phyloP scores from a whole-genome alignment of 2,797 vertebrate genomes.

The Lacerta bilineata region DNA sequence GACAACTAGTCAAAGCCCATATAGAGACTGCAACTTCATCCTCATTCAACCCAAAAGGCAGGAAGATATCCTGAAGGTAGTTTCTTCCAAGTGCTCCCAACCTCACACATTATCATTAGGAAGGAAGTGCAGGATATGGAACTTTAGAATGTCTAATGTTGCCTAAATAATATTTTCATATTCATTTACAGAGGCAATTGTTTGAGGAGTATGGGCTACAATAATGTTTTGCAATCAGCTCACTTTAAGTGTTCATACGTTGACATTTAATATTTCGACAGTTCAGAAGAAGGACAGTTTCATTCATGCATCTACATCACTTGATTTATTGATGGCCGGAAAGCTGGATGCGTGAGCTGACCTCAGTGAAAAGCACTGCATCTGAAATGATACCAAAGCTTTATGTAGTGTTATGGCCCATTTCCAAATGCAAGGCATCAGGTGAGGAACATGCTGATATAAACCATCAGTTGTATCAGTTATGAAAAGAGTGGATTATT shows the following conservation, averaged over 20 bases:
- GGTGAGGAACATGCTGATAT: neutral
- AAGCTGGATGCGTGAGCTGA: too few species aligned
- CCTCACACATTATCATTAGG: neutral
- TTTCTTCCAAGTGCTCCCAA: neutral
- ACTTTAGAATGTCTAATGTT: neutral
- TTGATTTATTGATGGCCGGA: too few species aligned
- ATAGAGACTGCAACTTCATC: neutral
- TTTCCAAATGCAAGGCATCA: neutral
- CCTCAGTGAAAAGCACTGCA: neutral
- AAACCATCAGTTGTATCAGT: neutral
- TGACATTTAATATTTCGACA: too few species aligned
- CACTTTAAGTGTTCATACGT: too few species aligned
- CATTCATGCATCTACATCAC: too few species aligned
- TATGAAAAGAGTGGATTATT: neutral
- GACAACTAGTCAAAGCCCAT: neutral
- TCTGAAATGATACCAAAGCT: neutral
- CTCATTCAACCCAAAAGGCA: neutral
- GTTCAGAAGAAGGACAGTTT: too few species aligned
- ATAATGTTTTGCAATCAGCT: too few species aligned
- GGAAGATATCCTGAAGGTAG: neutral
- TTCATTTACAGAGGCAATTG: conserved; percentile 3
- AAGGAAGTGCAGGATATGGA: neutral
- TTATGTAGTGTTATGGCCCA: neutral
- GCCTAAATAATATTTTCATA: neutral
- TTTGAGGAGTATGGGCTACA: too few species aligned